These are phyloP conservation scores for Elachura formosa DNA, from an alignment of 2,113 vertebrate genomes.

Conservation along the genomic window DNA sequence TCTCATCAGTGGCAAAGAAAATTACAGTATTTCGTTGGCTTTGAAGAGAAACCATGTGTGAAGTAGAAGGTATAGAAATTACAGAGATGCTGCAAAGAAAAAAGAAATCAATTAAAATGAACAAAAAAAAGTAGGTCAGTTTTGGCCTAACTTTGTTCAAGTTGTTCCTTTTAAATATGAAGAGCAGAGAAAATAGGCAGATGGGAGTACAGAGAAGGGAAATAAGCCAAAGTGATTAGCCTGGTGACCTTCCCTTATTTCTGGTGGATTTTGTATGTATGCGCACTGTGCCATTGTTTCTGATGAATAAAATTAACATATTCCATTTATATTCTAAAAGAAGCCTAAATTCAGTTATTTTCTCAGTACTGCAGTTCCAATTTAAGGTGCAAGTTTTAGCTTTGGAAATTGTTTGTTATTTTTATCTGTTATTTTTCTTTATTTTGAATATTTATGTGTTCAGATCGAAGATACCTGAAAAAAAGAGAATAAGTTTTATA, in stretches of 20 bases:
- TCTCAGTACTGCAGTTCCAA: neutral
- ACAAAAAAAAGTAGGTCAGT: neutral
- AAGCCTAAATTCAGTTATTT: neutral
- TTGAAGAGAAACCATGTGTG: neutral
- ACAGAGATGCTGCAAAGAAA: neutral
- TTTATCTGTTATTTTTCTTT: neutral
- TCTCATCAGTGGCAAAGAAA: neutral
- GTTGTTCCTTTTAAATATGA: conserved; percentile 1
- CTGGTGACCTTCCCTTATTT: conserved; percentile 33
- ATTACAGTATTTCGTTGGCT: neutral
- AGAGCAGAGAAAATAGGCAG: conserved; percentile 20
- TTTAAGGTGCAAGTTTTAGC: neutral
- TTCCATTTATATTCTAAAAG: conserved; percentile 39
- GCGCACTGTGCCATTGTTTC: conserved; percentile 43
- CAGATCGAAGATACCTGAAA: neutral
- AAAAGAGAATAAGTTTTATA: conserved; percentile 8
- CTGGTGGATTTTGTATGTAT: conserved; percentile 45
- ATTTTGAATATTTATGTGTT: neutral
- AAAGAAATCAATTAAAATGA: conserved; percentile 2
- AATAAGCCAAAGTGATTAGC: conserved; percentile 55
- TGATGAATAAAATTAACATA: conserved; percentile 64
- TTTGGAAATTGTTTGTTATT: conserved; percentile 4
- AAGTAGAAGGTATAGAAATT: neutral
- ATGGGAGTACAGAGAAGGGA: conserved; percentile 38
- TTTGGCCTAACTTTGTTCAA: neutral